A percentile compares a stretch with the other conserved stretches of the same genome.
Evolutionary conservation across 2,113 vertebrate genomes (phyloP).

Genomic region (Chaetorhynchus papuensis): DNA sequence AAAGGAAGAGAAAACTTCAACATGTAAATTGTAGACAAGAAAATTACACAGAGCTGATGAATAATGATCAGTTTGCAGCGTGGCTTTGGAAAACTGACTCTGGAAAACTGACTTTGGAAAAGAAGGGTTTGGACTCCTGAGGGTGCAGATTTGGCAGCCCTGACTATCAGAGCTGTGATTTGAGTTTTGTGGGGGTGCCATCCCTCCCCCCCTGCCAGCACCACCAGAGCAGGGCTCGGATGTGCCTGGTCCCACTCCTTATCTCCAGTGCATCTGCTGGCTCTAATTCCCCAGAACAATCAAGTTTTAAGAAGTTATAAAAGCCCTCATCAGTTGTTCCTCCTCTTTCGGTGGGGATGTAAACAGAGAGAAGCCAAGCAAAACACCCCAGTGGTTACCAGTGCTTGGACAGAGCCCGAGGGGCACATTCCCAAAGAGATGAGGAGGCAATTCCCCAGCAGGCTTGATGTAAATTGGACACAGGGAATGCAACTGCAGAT

Average conservation of each 20-base stretch:
- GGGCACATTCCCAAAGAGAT: neutral
- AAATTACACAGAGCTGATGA: neutral
- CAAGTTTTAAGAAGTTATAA: neutral
- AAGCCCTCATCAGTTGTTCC: neutral
- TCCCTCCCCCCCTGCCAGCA: neutral
- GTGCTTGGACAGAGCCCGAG: neutral
- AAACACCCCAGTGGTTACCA: neutral
- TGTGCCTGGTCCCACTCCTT: neutral
- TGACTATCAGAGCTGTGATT: neutral
- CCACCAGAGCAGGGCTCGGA: neutral
- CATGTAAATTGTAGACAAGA: neutral
- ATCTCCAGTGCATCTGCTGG: neutral
- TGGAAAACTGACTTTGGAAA: neutral
- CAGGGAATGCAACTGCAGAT: neutral
- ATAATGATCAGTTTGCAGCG: neutral
- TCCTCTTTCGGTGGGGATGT: neutral
- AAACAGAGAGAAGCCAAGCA: neutral
- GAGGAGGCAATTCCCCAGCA: neutral
- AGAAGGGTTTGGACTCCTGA: neutral
- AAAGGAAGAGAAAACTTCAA: neutral
- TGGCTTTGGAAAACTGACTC: neutral
- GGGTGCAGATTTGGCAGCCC: neutral
- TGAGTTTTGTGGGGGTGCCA: neutral
- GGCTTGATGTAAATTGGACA: neutral
- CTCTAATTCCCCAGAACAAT: neutral